phyloP scores from a whole-genome alignment of 2,888 invertebrate species.

The Andrena praecox region DNA sequence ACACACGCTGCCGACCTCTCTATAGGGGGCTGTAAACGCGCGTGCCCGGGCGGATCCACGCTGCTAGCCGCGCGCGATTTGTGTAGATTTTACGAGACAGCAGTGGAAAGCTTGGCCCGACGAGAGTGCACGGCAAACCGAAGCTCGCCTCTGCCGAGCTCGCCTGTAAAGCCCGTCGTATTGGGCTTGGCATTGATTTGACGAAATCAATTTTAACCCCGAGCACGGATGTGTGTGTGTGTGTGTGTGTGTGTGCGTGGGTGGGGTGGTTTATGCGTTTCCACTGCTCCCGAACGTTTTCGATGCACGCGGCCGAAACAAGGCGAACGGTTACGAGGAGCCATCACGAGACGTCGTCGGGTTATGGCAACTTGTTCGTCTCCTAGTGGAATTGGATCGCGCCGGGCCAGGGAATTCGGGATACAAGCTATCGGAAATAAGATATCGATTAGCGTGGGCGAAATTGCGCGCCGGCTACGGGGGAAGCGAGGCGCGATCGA shows the following conservation, averaged over 20 bases:
- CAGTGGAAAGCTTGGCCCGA: conserved; percentile 21
- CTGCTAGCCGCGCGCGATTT: conserved; percentile 23
- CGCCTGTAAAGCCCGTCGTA: conserved; percentile 32
- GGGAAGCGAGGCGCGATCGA: conserved; percentile 31
- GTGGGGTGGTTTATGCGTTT: conserved; percentile 48
- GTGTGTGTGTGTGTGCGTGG: not conserved
- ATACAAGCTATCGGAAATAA: conserved; percentile 33
- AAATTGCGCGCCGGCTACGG: conserved; percentile 17
- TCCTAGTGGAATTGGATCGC: conserved; percentile 32
- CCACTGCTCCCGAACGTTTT: conserved; percentile 42
- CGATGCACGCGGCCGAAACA: conserved; percentile 27
- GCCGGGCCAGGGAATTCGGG: conserved; percentile 16
- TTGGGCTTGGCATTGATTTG: conserved; percentile 57
- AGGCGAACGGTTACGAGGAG: conserved; percentile 29
- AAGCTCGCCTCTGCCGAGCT: not conserved
- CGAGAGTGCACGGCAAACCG: not conserved
- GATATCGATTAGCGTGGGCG: conserved; percentile 51
- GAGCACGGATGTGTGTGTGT: no score
- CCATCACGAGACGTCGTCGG: conserved; percentile 35
- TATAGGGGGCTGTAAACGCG: conserved; percentile 3
- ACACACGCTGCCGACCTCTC: not conserved
- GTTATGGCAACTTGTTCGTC: conserved; percentile 21
- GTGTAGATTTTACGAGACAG: conserved; percentile 58
- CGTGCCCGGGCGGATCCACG: not conserved
- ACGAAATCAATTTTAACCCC: conserved; percentile 63